These are phyloP conservation scores for Chaenodraco wilsoni DNA, from an alignment of 2,797 vertebrate species.

Conservation along the genomic window DNA sequence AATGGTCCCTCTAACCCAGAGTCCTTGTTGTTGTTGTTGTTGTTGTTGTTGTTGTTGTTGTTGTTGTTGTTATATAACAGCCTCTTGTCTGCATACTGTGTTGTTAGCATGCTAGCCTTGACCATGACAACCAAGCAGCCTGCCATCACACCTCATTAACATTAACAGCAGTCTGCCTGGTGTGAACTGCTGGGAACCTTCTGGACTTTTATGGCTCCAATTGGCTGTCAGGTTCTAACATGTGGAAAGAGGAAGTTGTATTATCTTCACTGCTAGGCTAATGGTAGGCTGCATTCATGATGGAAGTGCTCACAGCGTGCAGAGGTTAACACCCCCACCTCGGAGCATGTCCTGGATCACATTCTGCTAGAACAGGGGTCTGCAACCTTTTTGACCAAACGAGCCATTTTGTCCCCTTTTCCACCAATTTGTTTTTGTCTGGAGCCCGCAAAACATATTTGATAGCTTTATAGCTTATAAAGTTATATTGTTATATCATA, in stretches of 20 bases:
- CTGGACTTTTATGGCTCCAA: slow-evolving; percentile 72
- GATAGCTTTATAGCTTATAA: too few relatives aligned
- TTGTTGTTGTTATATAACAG: background rate
- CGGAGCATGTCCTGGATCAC: slow-evolving; percentile 20
- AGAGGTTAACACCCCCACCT: slow-evolving; percentile 48
- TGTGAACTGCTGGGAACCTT: slow-evolving; percentile 72
- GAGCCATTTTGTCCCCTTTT: too few relatives aligned
- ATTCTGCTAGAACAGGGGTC: slow-evolving; percentile 1
- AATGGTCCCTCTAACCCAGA: background rate
- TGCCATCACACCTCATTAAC: slow-evolving; percentile 75
- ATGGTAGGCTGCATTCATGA: slow-evolving; percentile 62
- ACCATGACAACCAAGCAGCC: slow-evolving; percentile 74
- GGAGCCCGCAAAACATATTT: too few relatives aligned
- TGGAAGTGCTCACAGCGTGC: slow-evolving; percentile 51
- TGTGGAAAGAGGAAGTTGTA: slow-evolving; percentile 77
- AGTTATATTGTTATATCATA: too few relatives aligned
- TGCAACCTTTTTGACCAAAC: too few relatives aligned
- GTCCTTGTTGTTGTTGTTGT: background rate
- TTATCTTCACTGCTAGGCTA: slow-evolving; percentile 70
- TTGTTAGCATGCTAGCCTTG: slow-evolving; percentile 63
- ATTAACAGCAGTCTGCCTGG: slow-evolving; percentile 71
- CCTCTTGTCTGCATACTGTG: slow-evolving; percentile 13
- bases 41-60: background rate
- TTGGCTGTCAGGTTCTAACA: slow-evolving; percentile 72
- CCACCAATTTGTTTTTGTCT: too few relatives aligned